Percentiles rank a stretch among this genome's conserved stretches.
These are phyloP conservation scores for Panurus biarmicus DNA, from an alignment of 2,113 vertebrate species.

Conservation along the genomic window DNA sequence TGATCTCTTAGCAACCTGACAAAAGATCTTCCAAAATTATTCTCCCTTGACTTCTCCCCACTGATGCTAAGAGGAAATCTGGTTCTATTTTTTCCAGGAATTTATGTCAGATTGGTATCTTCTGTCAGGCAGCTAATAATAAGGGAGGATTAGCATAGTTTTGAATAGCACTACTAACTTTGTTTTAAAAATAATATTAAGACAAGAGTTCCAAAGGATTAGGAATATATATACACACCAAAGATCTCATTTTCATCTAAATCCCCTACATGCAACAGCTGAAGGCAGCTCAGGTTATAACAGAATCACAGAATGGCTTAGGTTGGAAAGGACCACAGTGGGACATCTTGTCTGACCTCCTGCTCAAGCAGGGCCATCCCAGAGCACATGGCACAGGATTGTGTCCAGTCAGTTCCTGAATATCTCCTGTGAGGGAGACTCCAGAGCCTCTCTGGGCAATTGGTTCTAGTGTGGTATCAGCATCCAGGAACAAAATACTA, in stretches of 20 bases:
- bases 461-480: not conserved
- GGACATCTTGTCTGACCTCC: not conserved
- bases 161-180: not conserved
- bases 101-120: not conserved
- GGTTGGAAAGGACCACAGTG: not conserved
- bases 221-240: not conserved
- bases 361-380: not conserved
- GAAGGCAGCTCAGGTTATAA: not conserved
- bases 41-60: not conserved
- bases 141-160: not conserved
- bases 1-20: not conserved
- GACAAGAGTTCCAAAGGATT: not conserved
- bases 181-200: not conserved
- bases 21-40: not conserved
- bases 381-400: not conserved
- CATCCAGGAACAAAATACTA: not conserved
- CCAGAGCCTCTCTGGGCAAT: not conserved
- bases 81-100: not conserved
- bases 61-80: not conserved
- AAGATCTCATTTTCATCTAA: not conserved
- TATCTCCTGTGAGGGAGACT: too few relatives aligned
- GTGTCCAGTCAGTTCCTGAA: not conserved
- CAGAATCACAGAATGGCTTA: not conserved
- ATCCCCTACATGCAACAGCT: not conserved
- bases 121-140: not conserved